Conservation (phyloP, 1,140 invertebrate species). For the Vanessa atalanta region DNA sequence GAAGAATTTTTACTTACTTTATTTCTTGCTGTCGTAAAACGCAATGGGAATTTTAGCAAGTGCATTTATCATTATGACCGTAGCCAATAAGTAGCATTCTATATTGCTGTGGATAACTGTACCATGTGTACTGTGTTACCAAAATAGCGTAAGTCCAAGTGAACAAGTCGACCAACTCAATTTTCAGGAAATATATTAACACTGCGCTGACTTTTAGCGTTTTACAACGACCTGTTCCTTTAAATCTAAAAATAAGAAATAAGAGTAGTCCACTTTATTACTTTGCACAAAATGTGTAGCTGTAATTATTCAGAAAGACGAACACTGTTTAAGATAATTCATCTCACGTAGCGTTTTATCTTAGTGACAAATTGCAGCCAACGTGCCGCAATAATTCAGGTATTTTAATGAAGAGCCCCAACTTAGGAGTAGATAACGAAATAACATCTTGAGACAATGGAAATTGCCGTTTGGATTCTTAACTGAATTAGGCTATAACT, state of each 20-base stretch:
- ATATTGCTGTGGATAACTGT: no score
- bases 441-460: constrained; percentile 12
- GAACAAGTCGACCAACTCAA: no score
- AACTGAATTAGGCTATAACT: neutral
- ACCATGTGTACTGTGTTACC: no score
- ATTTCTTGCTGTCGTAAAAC: no score
- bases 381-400: constrained; percentile 53
- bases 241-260: constrained; percentile 39
- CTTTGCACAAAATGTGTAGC: constrained; percentile 38
- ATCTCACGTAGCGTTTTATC: constrained; percentile 67
- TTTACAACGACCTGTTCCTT: neutral
- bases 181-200: neutral
- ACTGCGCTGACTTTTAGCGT: neutral
- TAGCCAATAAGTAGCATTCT: no score
- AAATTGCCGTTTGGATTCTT: constrained; percentile 4
- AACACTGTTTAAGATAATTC: constrained; percentile 65
- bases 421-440: constrained; percentile 17
- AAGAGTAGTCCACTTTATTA: constrained; percentile 29
- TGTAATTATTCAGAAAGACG: constrained; percentile 68
- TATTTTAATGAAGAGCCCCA: constrained; percentile 52
- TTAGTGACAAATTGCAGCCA: constrained; percentile 67
- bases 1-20: no score
- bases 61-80: no score
- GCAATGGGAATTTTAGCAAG: no score
- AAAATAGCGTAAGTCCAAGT: no score